A percentile compares a stretch with the other conserved stretches of the same genome.
These are phyloP conservation scores for Cephus spinipes DNA, from an alignment of 2,888 invertebrate genomes.

Conservation along the genomic window DNA sequence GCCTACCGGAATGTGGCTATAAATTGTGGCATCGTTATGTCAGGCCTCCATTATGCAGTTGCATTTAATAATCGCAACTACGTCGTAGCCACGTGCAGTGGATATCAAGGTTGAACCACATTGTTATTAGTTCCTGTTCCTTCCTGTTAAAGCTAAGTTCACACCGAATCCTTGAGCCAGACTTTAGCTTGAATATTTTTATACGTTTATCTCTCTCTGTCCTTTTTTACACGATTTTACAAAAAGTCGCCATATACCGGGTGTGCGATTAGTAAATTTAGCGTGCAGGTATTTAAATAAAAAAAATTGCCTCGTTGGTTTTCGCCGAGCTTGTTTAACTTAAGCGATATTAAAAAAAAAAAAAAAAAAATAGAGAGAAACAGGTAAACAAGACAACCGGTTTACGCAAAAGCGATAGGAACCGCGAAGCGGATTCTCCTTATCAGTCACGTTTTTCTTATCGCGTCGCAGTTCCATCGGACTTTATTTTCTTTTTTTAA, in stretches of 20 bases:
- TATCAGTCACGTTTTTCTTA: neutral
- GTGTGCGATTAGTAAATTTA: too few species aligned
- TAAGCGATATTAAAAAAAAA: neutral
- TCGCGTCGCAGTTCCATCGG: neutral
- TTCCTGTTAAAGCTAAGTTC: neutral
- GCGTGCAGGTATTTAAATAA: too few species aligned
- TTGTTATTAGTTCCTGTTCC: neutral
- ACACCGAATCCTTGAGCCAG: neutral
- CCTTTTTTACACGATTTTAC: neutral
- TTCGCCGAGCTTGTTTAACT: too few species aligned
- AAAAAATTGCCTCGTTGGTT: too few species aligned
- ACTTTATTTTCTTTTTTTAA: neutral
- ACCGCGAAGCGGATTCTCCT: neutral
- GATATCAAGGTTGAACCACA: slow-evolving; percentile 28
- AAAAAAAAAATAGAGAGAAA: neutral
- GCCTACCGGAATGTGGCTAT: slow-evolving; percentile 18
- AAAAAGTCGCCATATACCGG: too few species aligned
- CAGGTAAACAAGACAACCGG: neutral
- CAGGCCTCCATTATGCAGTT: slow-evolving; percentile 35
- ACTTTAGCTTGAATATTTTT: neutral
- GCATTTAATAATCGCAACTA: slow-evolving; percentile 39
- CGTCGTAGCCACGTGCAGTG: slow-evolving; percentile 8
- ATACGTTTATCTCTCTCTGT: neutral
- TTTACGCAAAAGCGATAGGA: neutral
- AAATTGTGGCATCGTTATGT: slow-evolving; percentile 42